These are phyloP conservation scores for Amiota communis DNA, from an alignment of 2,888 invertebrate genomes.

Conservation along the genomic window DNA sequence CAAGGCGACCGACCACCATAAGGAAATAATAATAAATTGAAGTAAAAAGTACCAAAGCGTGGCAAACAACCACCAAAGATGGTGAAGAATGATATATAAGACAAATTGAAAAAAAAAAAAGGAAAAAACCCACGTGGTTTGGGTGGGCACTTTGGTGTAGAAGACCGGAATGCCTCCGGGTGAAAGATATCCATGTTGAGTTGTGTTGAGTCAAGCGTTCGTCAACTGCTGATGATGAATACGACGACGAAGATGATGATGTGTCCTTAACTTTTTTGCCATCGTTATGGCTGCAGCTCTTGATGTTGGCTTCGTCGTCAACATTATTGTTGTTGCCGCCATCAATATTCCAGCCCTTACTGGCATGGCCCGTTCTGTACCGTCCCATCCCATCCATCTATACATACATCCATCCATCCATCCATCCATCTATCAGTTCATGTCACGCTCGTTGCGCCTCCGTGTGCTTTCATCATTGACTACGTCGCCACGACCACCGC, in stretches of 20 bases:
- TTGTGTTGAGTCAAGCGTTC: constrained; percentile 1
- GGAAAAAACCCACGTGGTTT: not conserved
- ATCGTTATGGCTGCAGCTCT: constrained; percentile 34
- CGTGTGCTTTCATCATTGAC: not conserved
- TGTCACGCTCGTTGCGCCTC: not conserved
- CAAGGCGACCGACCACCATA: not conserved
- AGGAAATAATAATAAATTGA: not conserved
- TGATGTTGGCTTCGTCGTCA: not conserved
- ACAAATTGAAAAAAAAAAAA: not conserved
- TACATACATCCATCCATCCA: not conserved
- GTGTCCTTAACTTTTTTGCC: constrained; percentile 40
- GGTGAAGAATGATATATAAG: not conserved
- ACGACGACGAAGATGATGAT: constrained; percentile 27
- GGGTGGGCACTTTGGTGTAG: not conserved
- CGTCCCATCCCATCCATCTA: not conserved
- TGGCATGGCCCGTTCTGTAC: not conserved
- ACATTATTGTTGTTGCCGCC: not conserved
- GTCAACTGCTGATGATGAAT: not conserved
- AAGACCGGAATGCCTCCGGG: too few species aligned
- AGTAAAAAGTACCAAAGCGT: not conserved
- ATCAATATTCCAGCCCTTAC: too few species aligned
- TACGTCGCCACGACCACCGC: constrained; percentile 38
- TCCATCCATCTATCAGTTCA: not conserved
- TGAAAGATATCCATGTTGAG: too few species aligned
- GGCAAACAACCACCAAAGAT: constrained; percentile 5